Evolutionary conservation across 2,113 vertebrate genomes (phyloP), one percentile per base, ranked within the genome.

Genomic region (Colius striatus): DNA sequence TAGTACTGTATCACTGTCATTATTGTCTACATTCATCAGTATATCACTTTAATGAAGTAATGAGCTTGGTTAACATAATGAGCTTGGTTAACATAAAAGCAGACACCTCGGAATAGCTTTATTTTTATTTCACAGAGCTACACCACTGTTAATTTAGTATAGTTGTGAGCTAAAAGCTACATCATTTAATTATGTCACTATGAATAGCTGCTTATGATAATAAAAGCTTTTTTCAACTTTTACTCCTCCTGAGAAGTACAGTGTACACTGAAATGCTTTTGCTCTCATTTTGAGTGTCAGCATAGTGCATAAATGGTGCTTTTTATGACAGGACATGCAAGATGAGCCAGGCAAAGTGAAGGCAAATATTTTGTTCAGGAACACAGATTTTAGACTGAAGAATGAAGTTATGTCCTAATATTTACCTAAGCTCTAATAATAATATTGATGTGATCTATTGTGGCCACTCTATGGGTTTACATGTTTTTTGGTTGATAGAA

Each of bases 231-330:
- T 29, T 27, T 45, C 53, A 55, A 73, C 21, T 71, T 51, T 66
- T 18, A 13, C 47, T 73, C 36, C 27, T 51, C 15, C 23, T 45
- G 16, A 21, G 60, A 51, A 67, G 19, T 13, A 2, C 13, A 23
- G 30, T 1, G 0, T 23, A 1, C 34, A 54, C 13, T 25, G 73
- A 2, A 7, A 5, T 0, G 1, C 21, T 84, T 87, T 61, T 77
- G 51, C 36, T 82, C 17, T 76, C 48, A 16, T 2, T 51, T 14
- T 26, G 25, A 4, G 17, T 32, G 32, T 58, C 73, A 38, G 38
- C 2, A 7, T 23, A 22, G 18, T 30, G 4, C 16, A 5, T 11
- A 43, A 53, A 26, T 45, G 57, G 14, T n/a, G 41, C 5, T 45
- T 58, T 75, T 18, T 32, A 4, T 54, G 43, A 45, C 41, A 38